phyloP scores from a whole-genome alignment of 2,888 invertebrate genomes.

The Thumatha senex region DNA sequence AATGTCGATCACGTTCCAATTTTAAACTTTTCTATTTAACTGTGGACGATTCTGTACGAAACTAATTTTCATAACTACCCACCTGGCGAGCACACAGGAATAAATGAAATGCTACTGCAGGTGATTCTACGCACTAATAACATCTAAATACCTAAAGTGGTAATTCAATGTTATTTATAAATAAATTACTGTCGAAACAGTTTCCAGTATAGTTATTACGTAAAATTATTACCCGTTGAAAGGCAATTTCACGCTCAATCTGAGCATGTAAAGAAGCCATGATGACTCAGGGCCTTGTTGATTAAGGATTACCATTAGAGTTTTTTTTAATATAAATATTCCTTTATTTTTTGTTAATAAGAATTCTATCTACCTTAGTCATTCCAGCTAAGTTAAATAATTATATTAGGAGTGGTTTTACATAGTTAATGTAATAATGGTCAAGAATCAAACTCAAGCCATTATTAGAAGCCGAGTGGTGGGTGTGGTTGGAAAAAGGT shows the following conservation, averaged over 20 bases:
- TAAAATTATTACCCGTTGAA: not conserved
- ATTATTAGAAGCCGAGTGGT: too few species aligned
- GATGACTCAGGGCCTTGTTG: not conserved
- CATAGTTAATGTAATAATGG: too few species aligned
- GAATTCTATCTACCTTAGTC: too few species aligned
- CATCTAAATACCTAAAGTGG: not conserved
- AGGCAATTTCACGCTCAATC: not conserved
- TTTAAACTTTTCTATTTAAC: slow-evolving; percentile 7
- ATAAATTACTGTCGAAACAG: not conserved
- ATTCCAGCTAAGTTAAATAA: too few species aligned
- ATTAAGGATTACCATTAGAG: not conserved
- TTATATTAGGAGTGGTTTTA: too few species aligned
- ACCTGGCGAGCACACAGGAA: slow-evolving; percentile 19
- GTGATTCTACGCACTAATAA: slow-evolving; percentile 13
- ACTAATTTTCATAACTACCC: slow-evolving; percentile 35
- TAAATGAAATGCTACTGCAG: slow-evolving; percentile 17
- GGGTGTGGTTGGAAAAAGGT: too few species aligned
- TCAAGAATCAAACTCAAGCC: too few species aligned
- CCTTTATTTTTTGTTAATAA: too few species aligned
- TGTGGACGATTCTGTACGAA: slow-evolving; percentile 2
- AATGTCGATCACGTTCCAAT: slow-evolving; percentile 2
- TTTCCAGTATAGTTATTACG: not conserved
- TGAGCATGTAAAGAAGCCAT: not conserved
- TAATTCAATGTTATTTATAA: not conserved
- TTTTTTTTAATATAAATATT: too few species aligned